Evolutionary conservation across 2,113 vertebrate species (phyloP).

Genomic region (Cavia aperea): DNA sequence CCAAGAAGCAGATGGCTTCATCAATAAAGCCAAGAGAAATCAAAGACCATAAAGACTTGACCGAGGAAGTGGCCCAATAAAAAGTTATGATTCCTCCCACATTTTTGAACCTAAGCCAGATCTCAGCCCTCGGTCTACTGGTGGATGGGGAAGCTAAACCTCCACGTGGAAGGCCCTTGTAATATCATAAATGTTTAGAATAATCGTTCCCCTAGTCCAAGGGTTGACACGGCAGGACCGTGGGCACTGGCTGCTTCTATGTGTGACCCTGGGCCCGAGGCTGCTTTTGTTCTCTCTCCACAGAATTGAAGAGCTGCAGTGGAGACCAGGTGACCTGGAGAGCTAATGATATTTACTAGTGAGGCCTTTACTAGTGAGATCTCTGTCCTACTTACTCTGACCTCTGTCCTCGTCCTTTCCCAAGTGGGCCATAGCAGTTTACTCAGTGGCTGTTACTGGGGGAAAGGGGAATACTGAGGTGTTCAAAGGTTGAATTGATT

Average conservation of each 20-base stretch:
- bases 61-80: neutral
- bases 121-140: neutral
- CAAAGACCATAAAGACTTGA: neutral
- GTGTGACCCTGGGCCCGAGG: too few relatives aligned
- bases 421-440: neutral
- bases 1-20: neutral
- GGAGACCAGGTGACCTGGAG: neutral
- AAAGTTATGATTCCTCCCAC: neutral
- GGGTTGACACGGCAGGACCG: neutral
- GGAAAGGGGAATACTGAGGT: neutral
- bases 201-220: neutral
- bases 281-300: neutral
- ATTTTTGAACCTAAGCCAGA: neutral
- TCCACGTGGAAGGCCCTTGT: neutral
- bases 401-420: neutral
- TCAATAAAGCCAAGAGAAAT: neutral
- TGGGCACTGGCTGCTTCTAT: neutral
- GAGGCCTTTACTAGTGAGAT: neutral
- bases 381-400: neutral
- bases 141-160: neutral
- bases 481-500: neutral
- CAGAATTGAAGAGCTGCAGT: neutral
- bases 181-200: too few relatives aligned
- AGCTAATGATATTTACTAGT: neutral
- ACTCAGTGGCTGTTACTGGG: neutral